phyloP scores from a whole-genome alignment of 2,113 vertebrate genomes.

The Rhinopomastus cyanomelas region DNA sequence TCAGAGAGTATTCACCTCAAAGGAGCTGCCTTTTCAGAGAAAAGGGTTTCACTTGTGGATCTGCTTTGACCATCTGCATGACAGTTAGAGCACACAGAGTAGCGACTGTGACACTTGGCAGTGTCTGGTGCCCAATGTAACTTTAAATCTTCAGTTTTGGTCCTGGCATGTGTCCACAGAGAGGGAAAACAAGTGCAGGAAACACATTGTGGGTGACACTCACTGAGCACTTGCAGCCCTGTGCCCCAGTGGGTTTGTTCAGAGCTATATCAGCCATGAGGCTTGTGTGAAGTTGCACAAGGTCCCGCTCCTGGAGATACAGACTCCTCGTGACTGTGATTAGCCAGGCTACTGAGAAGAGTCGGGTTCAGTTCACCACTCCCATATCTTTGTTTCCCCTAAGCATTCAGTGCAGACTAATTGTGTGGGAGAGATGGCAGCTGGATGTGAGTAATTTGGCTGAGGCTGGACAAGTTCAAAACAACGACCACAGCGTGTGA shows the following conservation, averaged over 20 bases:
- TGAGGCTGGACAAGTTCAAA: not conserved
- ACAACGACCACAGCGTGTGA: not conserved
- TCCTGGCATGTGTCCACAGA: not conserved
- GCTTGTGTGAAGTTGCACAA: no score
- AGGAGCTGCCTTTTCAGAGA: not conserved
- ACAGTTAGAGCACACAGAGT: not conserved
- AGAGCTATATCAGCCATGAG: no score
- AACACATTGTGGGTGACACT: no score
- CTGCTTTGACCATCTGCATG: not conserved
- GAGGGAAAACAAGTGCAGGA: no score
- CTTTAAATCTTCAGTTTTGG: not conserved
- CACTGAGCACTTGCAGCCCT: no score
- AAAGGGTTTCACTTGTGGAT: not conserved
- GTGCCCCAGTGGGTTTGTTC: no score
- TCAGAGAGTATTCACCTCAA: not conserved
- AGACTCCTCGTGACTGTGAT: no score
- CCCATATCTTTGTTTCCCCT: no score
- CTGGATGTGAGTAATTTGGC: constrained; percentile 14
- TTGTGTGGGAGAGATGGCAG: not conserved
- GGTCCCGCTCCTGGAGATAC: no score
- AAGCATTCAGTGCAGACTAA: not conserved
- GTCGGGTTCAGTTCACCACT: no score
- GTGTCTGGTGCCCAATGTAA: not conserved
- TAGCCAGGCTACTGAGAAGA: no score
- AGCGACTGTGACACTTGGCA: not conserved